phyloP scores from a whole-genome alignment of 1,140 invertebrate genomes.

The Papilio polytes region DNA sequence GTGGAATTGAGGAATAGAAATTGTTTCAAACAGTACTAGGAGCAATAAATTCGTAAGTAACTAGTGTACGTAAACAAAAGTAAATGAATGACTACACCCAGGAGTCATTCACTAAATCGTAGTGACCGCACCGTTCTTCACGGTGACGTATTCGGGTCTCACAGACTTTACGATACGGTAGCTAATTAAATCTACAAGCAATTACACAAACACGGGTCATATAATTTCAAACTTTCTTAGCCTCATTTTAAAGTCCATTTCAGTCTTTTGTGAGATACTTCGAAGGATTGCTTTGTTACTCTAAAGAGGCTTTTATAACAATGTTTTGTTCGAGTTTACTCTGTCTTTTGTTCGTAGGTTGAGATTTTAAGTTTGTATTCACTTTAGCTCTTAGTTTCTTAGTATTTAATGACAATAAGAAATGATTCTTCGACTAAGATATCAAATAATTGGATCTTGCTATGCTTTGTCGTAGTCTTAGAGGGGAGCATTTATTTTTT shows the following conservation, averaged over 20 bases:
- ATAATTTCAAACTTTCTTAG: not conserved
- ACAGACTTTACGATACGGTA: not conserved
- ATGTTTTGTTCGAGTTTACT: not conserved
- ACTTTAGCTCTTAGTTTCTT: not conserved
- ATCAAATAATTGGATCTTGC: not conserved
- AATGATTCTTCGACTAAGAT: not conserved
- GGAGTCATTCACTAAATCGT: not conserved
- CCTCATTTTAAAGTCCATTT: slow-evolving; percentile 16
- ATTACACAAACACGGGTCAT: slow-evolving; percentile 6
- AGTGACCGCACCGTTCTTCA: slow-evolving; percentile 18
- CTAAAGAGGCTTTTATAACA: not conserved
- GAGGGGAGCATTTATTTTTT: no score
- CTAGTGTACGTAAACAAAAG: not conserved
- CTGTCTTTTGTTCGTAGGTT: not conserved
- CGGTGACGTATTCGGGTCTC: slow-evolving; percentile 16
- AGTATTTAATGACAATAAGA: not conserved
- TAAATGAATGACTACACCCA: not conserved
- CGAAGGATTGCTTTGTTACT: slow-evolving; percentile 22
- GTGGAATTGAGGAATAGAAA: not conserved
- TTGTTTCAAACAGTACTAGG: not conserved
- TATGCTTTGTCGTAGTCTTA: no score
- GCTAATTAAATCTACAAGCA: slow-evolving; percentile 24
- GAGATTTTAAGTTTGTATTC: not conserved
- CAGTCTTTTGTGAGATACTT: not conserved
- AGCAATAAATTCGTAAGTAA: not conserved